A percentile compares a stretch with the other conserved stretches of the same genome.
phyloP scores from a whole-genome alignment of 2,797 vertebrate genomes.

The Micrastur ruficollis region DNA sequence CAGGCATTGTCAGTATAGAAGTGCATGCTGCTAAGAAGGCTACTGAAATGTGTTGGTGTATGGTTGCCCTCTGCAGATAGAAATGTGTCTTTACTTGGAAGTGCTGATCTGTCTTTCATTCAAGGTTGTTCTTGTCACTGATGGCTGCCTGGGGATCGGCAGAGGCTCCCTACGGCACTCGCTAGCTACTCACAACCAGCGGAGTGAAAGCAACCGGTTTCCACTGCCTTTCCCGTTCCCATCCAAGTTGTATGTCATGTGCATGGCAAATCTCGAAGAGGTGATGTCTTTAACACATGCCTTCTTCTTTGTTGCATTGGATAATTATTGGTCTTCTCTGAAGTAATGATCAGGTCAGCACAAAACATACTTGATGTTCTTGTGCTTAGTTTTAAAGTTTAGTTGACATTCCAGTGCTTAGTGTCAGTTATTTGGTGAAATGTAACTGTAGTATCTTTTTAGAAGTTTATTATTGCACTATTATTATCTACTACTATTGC shows the following conservation, averaged over 20 bases:
- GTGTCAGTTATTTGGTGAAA: background rate
- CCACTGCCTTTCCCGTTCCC: constrained; percentile 96
- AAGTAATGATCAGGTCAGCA: background rate
- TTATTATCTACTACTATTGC: background rate
- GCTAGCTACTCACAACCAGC: constrained; percentile 85
- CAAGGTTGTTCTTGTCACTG: constrained; percentile 94
- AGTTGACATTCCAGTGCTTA: background rate
- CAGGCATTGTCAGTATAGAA: background rate
- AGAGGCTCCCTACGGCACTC: constrained; percentile 93
- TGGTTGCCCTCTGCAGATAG: background rate
- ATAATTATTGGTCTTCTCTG: background rate
- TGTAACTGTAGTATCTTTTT: background rate
- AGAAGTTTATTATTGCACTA: background rate
- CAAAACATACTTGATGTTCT: background rate
- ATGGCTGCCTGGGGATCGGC: constrained; percentile 94
- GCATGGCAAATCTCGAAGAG: constrained; percentile 95
- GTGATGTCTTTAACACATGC: constrained; percentile 65
- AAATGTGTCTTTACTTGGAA: background rate
- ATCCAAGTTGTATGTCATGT: constrained; percentile 93
- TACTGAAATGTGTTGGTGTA: fast-evolving
- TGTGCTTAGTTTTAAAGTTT: background rate
- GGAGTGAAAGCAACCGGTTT: constrained; percentile 90
- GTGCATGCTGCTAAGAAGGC: background rate
- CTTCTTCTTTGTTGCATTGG: background rate
- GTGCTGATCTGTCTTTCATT: background rate